Conservation (phyloP, 64 coral and sea anemone genomes). For the Platygyra sinensis region DNA sequence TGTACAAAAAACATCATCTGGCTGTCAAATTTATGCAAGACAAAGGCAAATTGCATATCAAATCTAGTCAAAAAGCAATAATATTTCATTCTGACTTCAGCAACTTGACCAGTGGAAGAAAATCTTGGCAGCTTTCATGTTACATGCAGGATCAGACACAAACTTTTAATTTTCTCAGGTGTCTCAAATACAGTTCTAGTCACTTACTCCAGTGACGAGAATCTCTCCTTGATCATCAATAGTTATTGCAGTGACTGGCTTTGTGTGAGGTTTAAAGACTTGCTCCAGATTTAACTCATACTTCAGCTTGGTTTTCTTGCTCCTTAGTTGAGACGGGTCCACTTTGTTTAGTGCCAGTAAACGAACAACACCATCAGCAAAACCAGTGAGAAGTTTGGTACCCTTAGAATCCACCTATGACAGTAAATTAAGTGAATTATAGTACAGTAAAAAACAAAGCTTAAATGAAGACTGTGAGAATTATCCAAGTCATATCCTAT, state of each 20-base stretch:
- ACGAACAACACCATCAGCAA: conserved; percentile 94
- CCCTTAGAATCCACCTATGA: conserved; percentile 82
- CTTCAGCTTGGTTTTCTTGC: conserved; percentile 81
- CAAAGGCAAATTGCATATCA: too few species aligned
- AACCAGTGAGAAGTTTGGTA: conserved; percentile 88
- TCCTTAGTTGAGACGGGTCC: conserved; percentile 77
- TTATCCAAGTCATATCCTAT: not conserved
- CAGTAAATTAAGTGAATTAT: not conserved
- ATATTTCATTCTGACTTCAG: too few species aligned
- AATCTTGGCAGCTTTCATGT: too few species aligned
- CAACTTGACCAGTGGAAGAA: too few species aligned
- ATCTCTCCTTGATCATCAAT: conserved; percentile 89
- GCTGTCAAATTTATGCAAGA: too few species aligned
- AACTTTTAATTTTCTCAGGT: not conserved
- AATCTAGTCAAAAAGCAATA: too few species aligned
- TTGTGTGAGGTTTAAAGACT: conserved; percentile 97
- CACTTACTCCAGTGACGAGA: conserved; percentile 87
- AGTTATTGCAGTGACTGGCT: conserved; percentile 78
- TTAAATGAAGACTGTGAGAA: not conserved
- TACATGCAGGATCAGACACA: not conserved
- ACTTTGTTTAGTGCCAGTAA: conserved; percentile 80
- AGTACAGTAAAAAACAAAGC: too few species aligned
- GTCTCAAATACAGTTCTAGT: too few species aligned
- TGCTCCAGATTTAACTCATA: conserved; percentile 81
- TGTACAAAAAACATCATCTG: too few species aligned